These are phyloP conservation scores for Syngnathus rostellatus DNA, from an alignment of 2,797 vertebrate species.

Conservation along the genomic window DNA sequence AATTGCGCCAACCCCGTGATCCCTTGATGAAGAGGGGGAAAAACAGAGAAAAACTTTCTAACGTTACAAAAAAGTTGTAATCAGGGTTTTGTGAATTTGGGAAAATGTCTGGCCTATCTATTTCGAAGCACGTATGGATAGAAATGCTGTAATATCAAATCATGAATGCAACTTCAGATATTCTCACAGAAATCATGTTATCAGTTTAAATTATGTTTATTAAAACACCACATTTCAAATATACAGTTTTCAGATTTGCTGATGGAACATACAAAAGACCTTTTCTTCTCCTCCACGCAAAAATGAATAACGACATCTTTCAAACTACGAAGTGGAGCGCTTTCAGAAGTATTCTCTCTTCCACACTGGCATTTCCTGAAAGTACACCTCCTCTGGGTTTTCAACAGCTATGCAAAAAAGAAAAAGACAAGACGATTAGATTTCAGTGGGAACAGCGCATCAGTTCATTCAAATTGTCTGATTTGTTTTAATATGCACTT, in stretches of 20 bases:
- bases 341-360: conserved; percentile 69
- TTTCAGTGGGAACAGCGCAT: neutral
- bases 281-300: neutral
- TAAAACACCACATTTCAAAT: conserved; percentile 51
- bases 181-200: neutral
- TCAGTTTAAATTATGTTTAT: conserved; percentile 53
- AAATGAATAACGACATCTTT: neutral
- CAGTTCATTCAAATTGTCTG: neutral
- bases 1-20: too few species aligned
- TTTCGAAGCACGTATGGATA: too few species aligned
- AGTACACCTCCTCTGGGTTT: conserved; percentile 60
- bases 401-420: conserved; percentile 51
- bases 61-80: too few species aligned
- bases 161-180: neutral
- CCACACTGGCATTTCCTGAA: conserved; percentile 68
- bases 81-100: too few species aligned
- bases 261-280: conserved; percentile 39
- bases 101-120: too few species aligned
- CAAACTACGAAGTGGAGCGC: too few species aligned
- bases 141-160: neutral
- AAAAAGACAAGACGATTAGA: neutral
- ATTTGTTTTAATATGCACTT: too few species aligned
- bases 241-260: conserved; percentile 16
- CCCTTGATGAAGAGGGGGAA: too few species aligned
- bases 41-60: too few species aligned